Base-by-base conservation (phyloP, 2,113 vertebrate genomes). In the Gadus chalcogrammus region DNA sequence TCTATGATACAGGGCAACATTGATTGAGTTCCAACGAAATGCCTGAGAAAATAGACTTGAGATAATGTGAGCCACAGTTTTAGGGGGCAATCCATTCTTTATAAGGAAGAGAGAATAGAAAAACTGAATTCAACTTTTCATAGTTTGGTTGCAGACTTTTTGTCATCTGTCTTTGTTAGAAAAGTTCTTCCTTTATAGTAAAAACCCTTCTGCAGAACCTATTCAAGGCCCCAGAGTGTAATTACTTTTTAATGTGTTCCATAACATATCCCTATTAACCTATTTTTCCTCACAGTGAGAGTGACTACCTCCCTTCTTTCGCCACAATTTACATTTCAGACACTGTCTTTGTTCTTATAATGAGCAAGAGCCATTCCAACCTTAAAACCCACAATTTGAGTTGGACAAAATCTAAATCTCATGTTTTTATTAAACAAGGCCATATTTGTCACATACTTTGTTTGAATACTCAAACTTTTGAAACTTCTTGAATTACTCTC, bases 171-270 rank as follows among this genome's bases (percentile, higher is more conserved):
- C 24, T 27, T 18, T 67, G 22, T 68, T 15, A 18, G 16, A 31
- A 31, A 13, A 16, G 15, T 55, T 31, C 18, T 59, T 27, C 17
- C 31, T 68, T 59, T 24, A 68, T 59, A 27, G 24, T 58, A 15
- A 67, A 27, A 28, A 31, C 24, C 4, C 22, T 28, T 9, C 65
- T 28, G 7, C 22, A 3, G 64, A 13, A 48, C 12, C 16, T 22
- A 28, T 31, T 68, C 53, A 68, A 35, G 27, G 67, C 16, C 27
- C 12, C 27, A 58, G 27, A 68, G 67, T 28, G 18, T 55, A 68
- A 28, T 58, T 28, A 68, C 24, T 28, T 6, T 28, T 31, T 59
- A 16, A 58, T 58, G 55, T 17, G 53, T 56, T n/a, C 27, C 27
- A 31, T 68, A 18, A 59, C 55, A 59, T 59, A 59, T 31, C 24